Evolutionary conservation across 2,888 invertebrate species (phyloP).

Genomic region (Pyrrhosoma nymphula): DNA sequence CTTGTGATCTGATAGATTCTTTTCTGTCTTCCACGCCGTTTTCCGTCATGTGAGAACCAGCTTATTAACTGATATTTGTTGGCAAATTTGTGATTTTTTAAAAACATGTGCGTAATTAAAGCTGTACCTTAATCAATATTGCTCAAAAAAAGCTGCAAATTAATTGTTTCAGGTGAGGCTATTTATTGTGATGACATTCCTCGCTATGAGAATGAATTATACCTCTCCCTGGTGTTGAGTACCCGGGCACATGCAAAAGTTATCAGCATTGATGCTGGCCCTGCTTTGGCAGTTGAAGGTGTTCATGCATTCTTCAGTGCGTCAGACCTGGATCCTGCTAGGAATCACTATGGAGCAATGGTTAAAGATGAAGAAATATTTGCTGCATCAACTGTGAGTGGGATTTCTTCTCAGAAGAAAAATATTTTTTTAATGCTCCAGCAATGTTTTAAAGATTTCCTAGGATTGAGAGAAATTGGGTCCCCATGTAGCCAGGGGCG

Average conservation of each 20-base stretch:
- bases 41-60: no score
- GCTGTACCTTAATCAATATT: no score
- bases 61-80: no score
- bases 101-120: no score
- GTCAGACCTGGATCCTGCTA: constrained; percentile 86
- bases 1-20: no score
- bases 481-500: no score
- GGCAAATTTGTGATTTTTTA: no score
- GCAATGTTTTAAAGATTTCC: no score
- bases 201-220: constrained; percentile 86
- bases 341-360: constrained; percentile 85
- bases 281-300: constrained; percentile 87
- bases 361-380: constrained; percentile 92
- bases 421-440: no score
- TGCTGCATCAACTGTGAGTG: constrained; percentile 84
- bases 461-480: no score
- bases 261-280: constrained; percentile 85
- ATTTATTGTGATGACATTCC: constrained; percentile 95
- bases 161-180: constrained; percentile 85
- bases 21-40: no score
- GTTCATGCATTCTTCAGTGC: constrained; percentile 90
- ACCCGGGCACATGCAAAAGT: constrained; percentile 91
- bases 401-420: not conserved
- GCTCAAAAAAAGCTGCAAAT: no score
- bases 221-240: constrained; percentile 89